Conservation (phyloP, 2,888 invertebrate genomes). For the Harmothoe impar region DNA sequence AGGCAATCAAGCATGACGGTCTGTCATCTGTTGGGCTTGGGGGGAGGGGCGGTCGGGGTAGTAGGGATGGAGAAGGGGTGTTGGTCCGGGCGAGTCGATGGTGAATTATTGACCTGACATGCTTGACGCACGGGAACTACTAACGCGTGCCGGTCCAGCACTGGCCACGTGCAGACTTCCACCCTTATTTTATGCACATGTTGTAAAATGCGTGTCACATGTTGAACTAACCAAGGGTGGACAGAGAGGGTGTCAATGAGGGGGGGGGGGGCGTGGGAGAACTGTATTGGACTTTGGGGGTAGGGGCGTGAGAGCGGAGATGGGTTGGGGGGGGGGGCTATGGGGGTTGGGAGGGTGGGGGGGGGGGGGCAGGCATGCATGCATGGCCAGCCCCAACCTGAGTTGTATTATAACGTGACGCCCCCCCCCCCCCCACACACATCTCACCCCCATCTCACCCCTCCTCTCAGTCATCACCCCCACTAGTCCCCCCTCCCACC, state of each 20-base stretch:
- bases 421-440: background rate
- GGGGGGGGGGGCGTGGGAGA: slow-evolving; percentile 13
- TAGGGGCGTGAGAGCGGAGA: background rate
- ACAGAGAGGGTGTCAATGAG: background rate
- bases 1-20: slow-evolving; percentile 3
- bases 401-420: background rate
- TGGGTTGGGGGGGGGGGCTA: background rate
- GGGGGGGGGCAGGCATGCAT: background rate
- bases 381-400: slow-evolving; percentile 18
- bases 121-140: background rate
- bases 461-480: background rate
- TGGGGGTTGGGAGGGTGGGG: background rate
- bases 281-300: background rate
- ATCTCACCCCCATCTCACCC: background rate
- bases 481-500: background rate
- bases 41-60: background rate
- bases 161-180: background rate
- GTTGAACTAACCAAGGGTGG: background rate
- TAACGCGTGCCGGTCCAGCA: background rate
- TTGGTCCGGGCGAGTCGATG: background rate
- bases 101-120: background rate
- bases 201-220: slow-evolving; percentile 29
- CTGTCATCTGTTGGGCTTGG: slow-evolving; percentile 29
- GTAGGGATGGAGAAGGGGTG: background rate
- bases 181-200: background rate